phyloP scores from a whole-genome alignment of 2,888 invertebrate genomes.

The Elysia crispata region DNA sequence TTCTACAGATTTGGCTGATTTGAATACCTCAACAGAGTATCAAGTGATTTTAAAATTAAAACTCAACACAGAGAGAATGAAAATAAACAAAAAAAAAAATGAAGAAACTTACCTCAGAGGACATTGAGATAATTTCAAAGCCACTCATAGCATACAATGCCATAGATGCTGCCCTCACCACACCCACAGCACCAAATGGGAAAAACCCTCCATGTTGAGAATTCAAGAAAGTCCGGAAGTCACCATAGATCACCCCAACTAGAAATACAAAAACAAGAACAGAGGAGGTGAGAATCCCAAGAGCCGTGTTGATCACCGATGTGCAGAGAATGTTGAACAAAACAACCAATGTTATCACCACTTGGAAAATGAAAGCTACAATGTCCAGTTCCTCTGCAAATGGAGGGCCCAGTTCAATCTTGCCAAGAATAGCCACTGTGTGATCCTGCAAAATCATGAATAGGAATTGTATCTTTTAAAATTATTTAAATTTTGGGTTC shows the following conservation, averaged over 20 bases:
- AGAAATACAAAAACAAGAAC: conserved; percentile 75
- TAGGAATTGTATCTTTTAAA: too few relatives aligned
- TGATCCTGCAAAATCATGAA: conserved; percentile 33
- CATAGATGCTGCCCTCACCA: conserved; percentile 76
- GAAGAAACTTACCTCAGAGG: conserved; percentile 68
- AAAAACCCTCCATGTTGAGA: conserved; percentile 68
- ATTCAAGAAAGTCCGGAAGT: conserved; percentile 87
- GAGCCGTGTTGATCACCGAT: conserved; percentile 74
- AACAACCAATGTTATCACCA: conserved; percentile 66
- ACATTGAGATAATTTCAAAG: conserved; percentile 77
- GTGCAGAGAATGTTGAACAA: conserved; percentile 74
- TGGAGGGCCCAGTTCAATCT: conserved; percentile 59
- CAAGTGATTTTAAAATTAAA: too few relatives aligned
- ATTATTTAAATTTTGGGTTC: too few relatives aligned
- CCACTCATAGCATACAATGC: conserved; percentile 78
- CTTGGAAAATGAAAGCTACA: conserved; percentile 71
- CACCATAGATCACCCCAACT: conserved; percentile 90
- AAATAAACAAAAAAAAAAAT: background rate
- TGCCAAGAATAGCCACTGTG: conserved; percentile 44
- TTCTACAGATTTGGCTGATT: too few relatives aligned
- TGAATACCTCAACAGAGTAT: too few relatives aligned
- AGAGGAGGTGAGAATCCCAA: conserved; percentile 73
- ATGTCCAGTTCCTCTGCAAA: conserved; percentile 75
- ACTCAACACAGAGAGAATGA: too few relatives aligned
- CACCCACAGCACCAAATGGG: conserved; percentile 70